Base-by-base conservation (phyloP, 2,113 vertebrate genomes). In the Cricetomys ansorgei region DNA sequence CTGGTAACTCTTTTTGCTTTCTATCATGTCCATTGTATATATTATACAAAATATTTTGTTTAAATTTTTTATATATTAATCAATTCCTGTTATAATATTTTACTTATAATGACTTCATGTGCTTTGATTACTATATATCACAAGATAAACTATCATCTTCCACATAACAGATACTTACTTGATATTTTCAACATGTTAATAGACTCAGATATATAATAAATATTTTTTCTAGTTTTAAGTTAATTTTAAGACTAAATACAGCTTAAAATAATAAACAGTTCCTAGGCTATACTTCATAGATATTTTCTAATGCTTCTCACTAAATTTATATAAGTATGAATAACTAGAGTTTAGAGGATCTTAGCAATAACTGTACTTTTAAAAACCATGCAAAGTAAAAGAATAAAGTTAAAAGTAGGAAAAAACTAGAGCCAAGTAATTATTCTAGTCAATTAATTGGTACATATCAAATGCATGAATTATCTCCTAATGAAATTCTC, bases 401-500 rank as follows among this genome's bases (percentile, higher is more conserved):
- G 31, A 96, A 6, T 65, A 95, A 43, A 88, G n/a, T 91, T 96
- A 76, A 96, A 97, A 94, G 23, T 53, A 37, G 62, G 37, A 37
- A 69, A 98, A 98, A 94, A 43, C 27, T 34, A 76, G 59, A 96
- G 19, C 23, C 31, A 88, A 87, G 84, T 97, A 98, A 98, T 97
- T 98, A 98, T 98, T 98, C 59, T 76, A 98, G 88, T 94, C 94
- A 97, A 97, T 97, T 98, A 98, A 96, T 88, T 96, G 70, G 92
- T 88, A 88, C 92, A 96, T 96, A 97, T 88, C 45, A 98, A 98
- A 97, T 59, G 34, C 27, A 97, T 97, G 88, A 96, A 91, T 94
- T 98, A 94, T 64, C 92, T 88, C 40, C 80, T 98, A 98, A 97
- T 98, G 97, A 96, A 98, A 96, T 97, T 95, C 91, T 95, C 65